phyloP scores from a whole-genome alignment of 2,113 vertebrate genomes.

The Pleuronectes platessa region DNA sequence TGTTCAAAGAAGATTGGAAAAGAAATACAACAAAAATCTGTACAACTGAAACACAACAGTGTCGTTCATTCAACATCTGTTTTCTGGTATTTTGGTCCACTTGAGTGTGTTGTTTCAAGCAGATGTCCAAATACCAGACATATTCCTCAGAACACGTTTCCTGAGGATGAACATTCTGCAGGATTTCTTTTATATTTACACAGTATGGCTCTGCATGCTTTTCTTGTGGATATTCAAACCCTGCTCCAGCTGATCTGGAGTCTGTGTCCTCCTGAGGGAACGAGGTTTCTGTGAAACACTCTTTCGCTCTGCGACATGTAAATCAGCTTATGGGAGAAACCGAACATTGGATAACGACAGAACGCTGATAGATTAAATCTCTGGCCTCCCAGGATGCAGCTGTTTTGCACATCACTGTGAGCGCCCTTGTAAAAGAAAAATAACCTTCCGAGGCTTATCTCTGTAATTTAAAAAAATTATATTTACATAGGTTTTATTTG shows the following conservation, averaged over 20 bases:
- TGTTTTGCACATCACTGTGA: slow-evolving; percentile 6
- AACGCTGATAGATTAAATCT: slow-evolving; percentile 61
- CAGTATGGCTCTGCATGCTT: background rate
- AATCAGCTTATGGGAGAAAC: slow-evolving; percentile 72
- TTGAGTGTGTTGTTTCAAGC: no score
- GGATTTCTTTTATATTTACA: background rate
- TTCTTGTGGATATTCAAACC: no score
- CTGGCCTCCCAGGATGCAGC: slow-evolving; percentile 34
- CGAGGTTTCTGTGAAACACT: slow-evolving; percentile 3
- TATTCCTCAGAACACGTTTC: no score
- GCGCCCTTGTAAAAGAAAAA: slow-evolving; percentile 42
- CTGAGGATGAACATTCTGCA: no score
- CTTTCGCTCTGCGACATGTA: slow-evolving; percentile 24
- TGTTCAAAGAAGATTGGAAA: no score
- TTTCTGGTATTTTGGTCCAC: no score
- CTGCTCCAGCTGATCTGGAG: background rate
- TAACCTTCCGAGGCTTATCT: slow-evolving; percentile 26
- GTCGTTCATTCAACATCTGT: no score
- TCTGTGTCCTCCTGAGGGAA: slow-evolving; percentile 3
- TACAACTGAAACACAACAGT: no score
- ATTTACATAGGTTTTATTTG: background rate
- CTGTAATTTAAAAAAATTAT: background rate
- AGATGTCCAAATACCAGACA: no score
- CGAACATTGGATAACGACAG: slow-evolving; percentile 55
- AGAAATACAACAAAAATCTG: no score